phyloP scores from a whole-genome alignment of 2,888 invertebrate genomes.

The Ganaspis brasiliensis region DNA sequence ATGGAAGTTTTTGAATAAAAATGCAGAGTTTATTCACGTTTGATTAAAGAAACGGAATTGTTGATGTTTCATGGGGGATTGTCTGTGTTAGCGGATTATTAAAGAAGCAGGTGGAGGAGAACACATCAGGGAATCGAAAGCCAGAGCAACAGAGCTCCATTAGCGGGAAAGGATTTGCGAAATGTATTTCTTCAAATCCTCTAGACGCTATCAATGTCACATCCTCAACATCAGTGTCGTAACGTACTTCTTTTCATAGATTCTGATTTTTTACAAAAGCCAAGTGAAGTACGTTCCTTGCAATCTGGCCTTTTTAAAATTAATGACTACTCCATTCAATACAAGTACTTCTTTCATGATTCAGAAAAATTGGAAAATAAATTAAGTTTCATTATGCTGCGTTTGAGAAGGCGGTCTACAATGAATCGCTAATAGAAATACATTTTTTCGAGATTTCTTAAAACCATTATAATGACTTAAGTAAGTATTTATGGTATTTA shows the following conservation, averaged over 20 bases:
- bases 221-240: constrained; percentile 10
- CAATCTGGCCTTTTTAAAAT: background rate
- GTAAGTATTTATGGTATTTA: no score
- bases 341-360: no score
- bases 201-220: constrained; percentile 18
- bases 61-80: constrained; percentile 1
- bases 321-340: background rate
- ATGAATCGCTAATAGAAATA: no score
- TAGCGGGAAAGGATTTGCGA: constrained; percentile 17
- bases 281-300: background rate
- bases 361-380: no score
- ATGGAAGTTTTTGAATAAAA: constrained; percentile 4
- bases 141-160: constrained; percentile 11
- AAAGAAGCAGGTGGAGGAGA: constrained; percentile 23
- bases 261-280: background rate
- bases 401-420: no score
- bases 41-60: constrained; percentile 7
- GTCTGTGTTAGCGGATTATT: constrained; percentile 12
- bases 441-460: no score
- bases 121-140: constrained; percentile 30
- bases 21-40: background rate
- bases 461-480: no score
- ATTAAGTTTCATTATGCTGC: no score
- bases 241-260: background rate
- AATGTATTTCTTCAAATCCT: constrained; percentile 36